Percentiles rank a stretch among this genome's conserved stretches.
phyloP scores from a whole-genome alignment of 1,140 invertebrate genomes.

The Prorops nasuta region DNA sequence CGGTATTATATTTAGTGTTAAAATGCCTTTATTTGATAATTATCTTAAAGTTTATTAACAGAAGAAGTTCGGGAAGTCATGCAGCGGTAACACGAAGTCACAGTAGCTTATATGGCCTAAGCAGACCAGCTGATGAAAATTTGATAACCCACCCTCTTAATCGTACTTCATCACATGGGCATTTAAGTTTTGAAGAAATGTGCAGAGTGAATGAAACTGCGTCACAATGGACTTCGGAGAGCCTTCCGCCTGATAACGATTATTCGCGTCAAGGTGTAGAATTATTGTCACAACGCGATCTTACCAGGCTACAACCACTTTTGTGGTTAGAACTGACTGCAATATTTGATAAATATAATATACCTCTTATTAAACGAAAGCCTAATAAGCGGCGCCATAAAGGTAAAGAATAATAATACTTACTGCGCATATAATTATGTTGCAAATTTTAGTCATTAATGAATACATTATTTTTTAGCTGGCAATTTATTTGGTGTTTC shows the following conservation, averaged over 20 bases:
- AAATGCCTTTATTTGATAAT: no score
- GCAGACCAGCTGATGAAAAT: conserved; percentile 39
- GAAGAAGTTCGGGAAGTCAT: conserved; percentile 41
- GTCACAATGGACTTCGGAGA: conserved; percentile 37
- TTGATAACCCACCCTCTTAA: conserved; percentile 46
- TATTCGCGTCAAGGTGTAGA: conserved; percentile 59
- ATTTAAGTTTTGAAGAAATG: conserved; percentile 58
- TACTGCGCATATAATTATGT: background rate
- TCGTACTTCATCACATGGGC: conserved; percentile 53
- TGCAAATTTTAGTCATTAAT: conserved; percentile 5
- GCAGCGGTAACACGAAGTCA: conserved; percentile 53
- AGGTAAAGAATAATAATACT: conserved; percentile 47
- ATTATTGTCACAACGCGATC: conserved; percentile 59
- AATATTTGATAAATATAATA: conserved; percentile 74
- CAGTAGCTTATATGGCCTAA: conserved; percentile 50
- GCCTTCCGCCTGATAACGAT: conserved; percentile 23
- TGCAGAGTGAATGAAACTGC: conserved; percentile 48
- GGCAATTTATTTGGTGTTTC: conserved; percentile 83
- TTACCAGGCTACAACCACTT: conserved; percentile 66
- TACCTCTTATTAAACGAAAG: conserved; percentile 75
- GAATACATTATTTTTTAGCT: conserved; percentile 56
- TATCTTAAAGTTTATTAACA: conserved; percentile 14
- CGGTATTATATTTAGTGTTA: conserved; percentile 37
- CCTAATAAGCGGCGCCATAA: conserved; percentile 74
- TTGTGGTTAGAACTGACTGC: conserved; percentile 78